Conservation (phyloP, 2,888 invertebrate species). For the Caenorhabditis doughertyi region DNA sequence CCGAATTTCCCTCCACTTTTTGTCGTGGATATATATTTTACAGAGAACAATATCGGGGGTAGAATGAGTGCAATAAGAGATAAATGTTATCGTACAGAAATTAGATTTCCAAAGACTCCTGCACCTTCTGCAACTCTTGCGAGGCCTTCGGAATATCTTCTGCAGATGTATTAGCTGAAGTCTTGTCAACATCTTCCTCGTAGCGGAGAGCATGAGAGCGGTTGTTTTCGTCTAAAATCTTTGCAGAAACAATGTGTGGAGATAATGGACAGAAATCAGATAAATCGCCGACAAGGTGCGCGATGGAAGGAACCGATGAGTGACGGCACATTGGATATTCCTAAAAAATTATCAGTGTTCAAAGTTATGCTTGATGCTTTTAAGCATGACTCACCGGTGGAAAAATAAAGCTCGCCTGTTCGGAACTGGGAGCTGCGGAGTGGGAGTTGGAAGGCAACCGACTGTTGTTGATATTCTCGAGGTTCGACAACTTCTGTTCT, state of each 20-base stretch:
- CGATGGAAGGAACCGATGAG: conserved; percentile 54
- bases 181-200: conserved; percentile 15
- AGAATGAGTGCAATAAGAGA: no score
- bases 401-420: conserved; percentile 48
- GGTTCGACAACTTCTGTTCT: conserved; percentile 24
- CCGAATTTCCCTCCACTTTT: no score
- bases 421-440: conserved; percentile 55
- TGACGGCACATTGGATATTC: conserved; percentile 61
- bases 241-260: conserved; percentile 3
- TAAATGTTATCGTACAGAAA: no score
- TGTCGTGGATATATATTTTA: no score
- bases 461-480: conserved; percentile 60
- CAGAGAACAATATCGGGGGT: no score
- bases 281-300: conserved; percentile 50
- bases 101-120: no score
- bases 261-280: conserved; percentile 56
- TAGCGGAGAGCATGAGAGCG: no score
- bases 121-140: no score
- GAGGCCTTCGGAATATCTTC: background rate
- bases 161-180: background rate
- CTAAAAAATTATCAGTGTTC: no score
- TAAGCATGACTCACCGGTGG: conserved; percentile 42
- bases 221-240: no score
- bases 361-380: no score
- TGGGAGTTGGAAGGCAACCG: conserved; percentile 64